phyloP scores from a whole-genome alignment of 2,888 invertebrate genomes.

The Hydroisotoma schaefferi region DNA sequence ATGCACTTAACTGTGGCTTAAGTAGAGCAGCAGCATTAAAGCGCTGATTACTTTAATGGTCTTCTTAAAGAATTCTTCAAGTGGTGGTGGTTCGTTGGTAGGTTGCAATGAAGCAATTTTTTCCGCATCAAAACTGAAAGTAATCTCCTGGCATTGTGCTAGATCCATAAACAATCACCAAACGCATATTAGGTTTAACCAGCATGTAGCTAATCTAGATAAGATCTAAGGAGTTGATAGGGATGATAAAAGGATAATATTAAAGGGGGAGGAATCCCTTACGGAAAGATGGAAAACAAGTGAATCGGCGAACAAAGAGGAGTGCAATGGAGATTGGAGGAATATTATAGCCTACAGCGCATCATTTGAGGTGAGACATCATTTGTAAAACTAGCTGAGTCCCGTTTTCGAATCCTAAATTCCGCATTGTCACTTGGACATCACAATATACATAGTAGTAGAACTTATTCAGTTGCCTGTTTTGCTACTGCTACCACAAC shows the following conservation, averaged over 20 bases:
- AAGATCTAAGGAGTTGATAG: background rate
- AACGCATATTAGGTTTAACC: background rate
- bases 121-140: slow-evolving; percentile 17
- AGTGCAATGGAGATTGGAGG: background rate
- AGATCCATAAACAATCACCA: slow-evolving; percentile 6
- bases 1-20: too few relatives aligned
- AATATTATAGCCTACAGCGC: slow-evolving; percentile 6
- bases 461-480: background rate
- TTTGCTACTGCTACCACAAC: too few relatives aligned
- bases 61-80: too few relatives aligned
- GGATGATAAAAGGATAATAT: background rate
- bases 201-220: background rate
- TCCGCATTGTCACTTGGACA: slow-evolving; percentile 10
- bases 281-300: background rate
- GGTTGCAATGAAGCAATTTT: background rate
- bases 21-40: background rate
- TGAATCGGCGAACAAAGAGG: background rate
- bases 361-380: slow-evolving; percentile 11
- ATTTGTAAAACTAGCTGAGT: slow-evolving; percentile 5
- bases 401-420: slow-evolving; percentile 9
- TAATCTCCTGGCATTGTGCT: slow-evolving; percentile 17
- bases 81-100: too few relatives aligned
- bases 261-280: background rate
- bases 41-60: background rate
- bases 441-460: background rate